phyloP scores from a whole-genome alignment of 2,888 invertebrate genomes.

The Perizoma affinitatum region DNA sequence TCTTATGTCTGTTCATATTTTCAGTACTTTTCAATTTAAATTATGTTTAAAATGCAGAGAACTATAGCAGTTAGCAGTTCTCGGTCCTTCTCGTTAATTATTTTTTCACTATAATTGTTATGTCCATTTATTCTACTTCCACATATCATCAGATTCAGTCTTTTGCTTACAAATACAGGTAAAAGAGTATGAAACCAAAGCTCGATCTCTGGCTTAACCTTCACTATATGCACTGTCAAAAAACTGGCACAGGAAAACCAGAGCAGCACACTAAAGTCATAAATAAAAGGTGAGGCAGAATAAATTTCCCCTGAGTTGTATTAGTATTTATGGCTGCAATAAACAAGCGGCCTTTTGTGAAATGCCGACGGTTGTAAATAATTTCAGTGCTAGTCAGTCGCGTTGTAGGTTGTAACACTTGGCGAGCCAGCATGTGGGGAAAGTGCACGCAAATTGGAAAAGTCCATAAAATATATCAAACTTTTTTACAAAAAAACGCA shows the following conservation, averaged over 20 bases:
- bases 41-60: too few relatives aligned
- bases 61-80: too few relatives aligned
- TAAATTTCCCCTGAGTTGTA: constrained; percentile 78
- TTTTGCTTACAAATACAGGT: neutral
- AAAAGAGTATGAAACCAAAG: constrained; percentile 1
- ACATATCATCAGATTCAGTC: neutral
- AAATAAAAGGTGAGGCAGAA: constrained; percentile 79
- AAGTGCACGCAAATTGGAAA: constrained; percentile 21
- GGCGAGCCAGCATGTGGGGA: constrained; percentile 44
- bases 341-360: constrained; percentile 76
- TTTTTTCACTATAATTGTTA: too few relatives aligned
- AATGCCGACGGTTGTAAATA: constrained; percentile 79
- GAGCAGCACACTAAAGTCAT: constrained; percentile 65
- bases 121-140: too few relatives aligned
- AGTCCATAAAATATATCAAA: too few relatives aligned
- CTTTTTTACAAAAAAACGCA: too few relatives aligned
- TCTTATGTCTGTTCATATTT: too few relatives aligned
- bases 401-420: constrained; percentile 76
- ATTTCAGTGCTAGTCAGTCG: constrained; percentile 73
- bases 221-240: constrained; percentile 33
- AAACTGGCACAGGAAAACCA: constrained; percentile 54
- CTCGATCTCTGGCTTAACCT: constrained; percentile 8
- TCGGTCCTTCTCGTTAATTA: too few relatives aligned
- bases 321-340: constrained; percentile 81
- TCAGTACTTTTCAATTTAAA: too few relatives aligned